Evolutionary conservation across 2,888 invertebrate species (phyloP), one percentile per base, ranked within the genome.

Genomic region (Campopleginae sp.): DNA sequence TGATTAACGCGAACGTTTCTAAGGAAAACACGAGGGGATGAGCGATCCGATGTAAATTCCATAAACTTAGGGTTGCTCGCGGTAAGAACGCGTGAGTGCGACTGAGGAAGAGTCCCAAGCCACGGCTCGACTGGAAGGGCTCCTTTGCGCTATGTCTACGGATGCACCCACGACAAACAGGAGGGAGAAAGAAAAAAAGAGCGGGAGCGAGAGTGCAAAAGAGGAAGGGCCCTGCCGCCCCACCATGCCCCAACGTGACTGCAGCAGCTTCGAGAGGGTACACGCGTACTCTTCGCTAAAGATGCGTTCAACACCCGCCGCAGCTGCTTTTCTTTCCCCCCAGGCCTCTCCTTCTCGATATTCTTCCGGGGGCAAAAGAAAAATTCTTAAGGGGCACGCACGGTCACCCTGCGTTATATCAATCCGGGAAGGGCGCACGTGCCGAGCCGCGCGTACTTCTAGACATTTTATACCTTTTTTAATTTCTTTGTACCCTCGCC

Each of bases 51-150:
- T n/a, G 38, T 51, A 78, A 63, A 14, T 17, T 61, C 38, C 93
- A 63, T 75, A 89, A 88, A 80, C 44, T 71, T 68, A 72, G 74
- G 78, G 86, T 85, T 80, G 86, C 87, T 85, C 38, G 44, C 88
- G 8, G 61, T 6, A 74, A 72, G 87, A 83, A 86, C 86, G 92
- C 91, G 91, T 91, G 90, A 90, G 91, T 85, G 91, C 89, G 86
- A 92, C 92, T 91, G 91, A 91, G 71, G 82, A 75, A 84, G 84
- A 74, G 83, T 83, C 86, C 83, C 86, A 80, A 83, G 83, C 85
- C 51, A 10, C 61, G 65, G 71, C 72, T 75, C 79, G 85, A 77
- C 82, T 87, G 84, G 63, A 85, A 68, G 81, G 70, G 66, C 74
- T 79, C 68, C 44, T 17, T 80, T 86, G 83, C 76, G 27, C 58